These are phyloP conservation scores for Pholis gunnellus DNA, from an alignment of 2,113 vertebrate genomes.

Conservation along the genomic window DNA sequence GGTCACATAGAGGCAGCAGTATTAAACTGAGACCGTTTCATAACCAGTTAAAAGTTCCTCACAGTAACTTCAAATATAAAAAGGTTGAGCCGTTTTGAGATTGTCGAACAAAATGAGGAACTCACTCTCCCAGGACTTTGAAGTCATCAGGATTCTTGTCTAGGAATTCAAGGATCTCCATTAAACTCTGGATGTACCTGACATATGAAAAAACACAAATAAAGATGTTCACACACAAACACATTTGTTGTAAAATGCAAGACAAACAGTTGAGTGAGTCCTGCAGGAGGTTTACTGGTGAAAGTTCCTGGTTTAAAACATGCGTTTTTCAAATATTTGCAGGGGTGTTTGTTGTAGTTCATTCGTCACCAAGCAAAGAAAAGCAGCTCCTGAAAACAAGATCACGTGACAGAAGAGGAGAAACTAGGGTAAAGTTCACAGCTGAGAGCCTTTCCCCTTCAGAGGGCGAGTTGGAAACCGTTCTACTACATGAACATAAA, in stretches of 20 bases:
- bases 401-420: slow-evolving; percentile 35
- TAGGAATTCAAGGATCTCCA: slow-evolving; percentile 94
- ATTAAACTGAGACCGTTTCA: not conserved
- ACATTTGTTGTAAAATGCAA: not conserved
- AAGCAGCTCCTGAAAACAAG: slow-evolving; percentile 15
- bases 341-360: not conserved
- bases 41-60: not conserved
- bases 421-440: slow-evolving; percentile 79
- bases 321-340: not conserved
- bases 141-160: slow-evolving; percentile 91
- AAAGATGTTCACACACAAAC: not conserved
- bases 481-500: slow-evolving; percentile 1
- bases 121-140: slow-evolving; percentile 89
- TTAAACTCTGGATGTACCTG: slow-evolving; percentile 95
- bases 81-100: not conserved
- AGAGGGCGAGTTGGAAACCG: slow-evolving; percentile 21
- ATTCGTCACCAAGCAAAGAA: not conserved
- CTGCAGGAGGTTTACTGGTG: not conserved
- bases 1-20: not conserved
- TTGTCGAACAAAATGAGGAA: slow-evolving; percentile 24
- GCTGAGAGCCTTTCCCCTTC: not conserved
- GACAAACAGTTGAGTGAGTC: not conserved
- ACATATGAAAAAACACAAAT: not conserved
- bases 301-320: not conserved
- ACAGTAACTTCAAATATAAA: not conserved